Percentiles rank a stretch among this genome's conserved stretches.
Conservation (phyloP, 1,140 invertebrate species). For the Uloborus diversus region DNA sequence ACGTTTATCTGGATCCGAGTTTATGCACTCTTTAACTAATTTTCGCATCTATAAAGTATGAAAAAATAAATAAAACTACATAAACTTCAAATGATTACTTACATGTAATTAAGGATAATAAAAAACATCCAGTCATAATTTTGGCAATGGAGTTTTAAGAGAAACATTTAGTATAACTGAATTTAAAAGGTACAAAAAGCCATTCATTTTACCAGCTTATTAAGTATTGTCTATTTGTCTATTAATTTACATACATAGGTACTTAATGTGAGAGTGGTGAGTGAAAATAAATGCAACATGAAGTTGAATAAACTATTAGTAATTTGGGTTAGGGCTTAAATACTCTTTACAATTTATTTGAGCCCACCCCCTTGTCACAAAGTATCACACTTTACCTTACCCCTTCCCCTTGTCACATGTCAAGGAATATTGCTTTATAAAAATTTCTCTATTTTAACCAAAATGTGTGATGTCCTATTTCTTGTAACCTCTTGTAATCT, state of each 20-base stretch:
- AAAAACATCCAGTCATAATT: not conserved
- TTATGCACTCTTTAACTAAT: conserved; percentile 71
- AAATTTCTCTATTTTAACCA: too few species aligned
- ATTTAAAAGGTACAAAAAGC: not conserved
- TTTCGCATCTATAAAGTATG: conserved; percentile 68
- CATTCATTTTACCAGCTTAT: not conserved
- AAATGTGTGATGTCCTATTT: too few species aligned
- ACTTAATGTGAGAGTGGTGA: too few species aligned
- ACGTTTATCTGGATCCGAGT: conserved; percentile 70
- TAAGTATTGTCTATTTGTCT: not conserved
- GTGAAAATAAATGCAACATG: too few species aligned
- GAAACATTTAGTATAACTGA: not conserved
- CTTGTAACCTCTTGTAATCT: too few species aligned
- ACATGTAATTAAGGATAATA: not conserved
- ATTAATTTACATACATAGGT: not conserved
- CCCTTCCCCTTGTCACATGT: too few species aligned
- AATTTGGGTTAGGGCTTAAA: too few species aligned
- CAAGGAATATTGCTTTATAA: too few species aligned
- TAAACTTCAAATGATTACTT: not conserved
- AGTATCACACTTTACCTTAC: too few species aligned
- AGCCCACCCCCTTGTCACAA: too few species aligned
- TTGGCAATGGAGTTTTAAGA: not conserved
- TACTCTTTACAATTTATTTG: too few species aligned
- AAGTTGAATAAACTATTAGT: too few species aligned
- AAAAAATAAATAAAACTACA: not conserved